A percentile compares a stretch with the other conserved stretches of the same genome.
These are phyloP conservation scores for Drosophila histrio DNA, from an alignment of 2,888 invertebrate genomes.

Conservation along the genomic window DNA sequence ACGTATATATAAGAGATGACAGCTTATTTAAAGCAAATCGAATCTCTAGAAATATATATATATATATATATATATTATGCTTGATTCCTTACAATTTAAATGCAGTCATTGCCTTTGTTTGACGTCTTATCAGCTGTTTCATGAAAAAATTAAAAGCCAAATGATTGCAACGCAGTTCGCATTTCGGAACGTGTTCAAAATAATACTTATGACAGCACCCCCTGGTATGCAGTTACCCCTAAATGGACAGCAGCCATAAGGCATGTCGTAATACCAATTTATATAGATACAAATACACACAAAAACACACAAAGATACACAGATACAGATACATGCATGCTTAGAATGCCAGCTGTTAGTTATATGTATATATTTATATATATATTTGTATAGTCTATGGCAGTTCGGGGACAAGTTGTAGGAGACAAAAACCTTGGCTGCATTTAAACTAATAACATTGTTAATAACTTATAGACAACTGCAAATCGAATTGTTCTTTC, in stretches of 20 bases:
- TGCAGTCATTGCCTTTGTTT: conserved; percentile 57
- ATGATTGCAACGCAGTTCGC: conserved; percentile 28
- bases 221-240: conserved; percentile 37
- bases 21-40: conserved; percentile 28
- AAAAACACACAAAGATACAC: background rate
- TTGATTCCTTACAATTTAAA: conserved; percentile 1
- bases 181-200: conserved; percentile 52
- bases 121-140: conserved; percentile 52
- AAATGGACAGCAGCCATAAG: conserved; percentile 29
- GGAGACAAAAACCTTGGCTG: background rate
- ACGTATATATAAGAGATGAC: conserved; percentile 7
- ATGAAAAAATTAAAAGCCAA: conserved; percentile 40
- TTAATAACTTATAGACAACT: background rate
- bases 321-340: conserved; percentile 12
- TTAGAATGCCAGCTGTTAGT: conserved; percentile 22
- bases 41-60: conserved; percentile 1
- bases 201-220: conserved; percentile 36
- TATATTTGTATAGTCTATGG: background rate
- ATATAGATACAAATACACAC: background rate
- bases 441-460: background rate
- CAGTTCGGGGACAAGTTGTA: conserved; percentile 2
- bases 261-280: conserved; percentile 28
- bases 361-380: conserved; percentile 2
- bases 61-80: background rate
- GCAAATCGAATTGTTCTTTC: background rate